Evolutionary conservation across 2,888 invertebrate genomes (phyloP), one percentile per base, ranked within the genome.

Genomic region (Catocala sponsa): DNA sequence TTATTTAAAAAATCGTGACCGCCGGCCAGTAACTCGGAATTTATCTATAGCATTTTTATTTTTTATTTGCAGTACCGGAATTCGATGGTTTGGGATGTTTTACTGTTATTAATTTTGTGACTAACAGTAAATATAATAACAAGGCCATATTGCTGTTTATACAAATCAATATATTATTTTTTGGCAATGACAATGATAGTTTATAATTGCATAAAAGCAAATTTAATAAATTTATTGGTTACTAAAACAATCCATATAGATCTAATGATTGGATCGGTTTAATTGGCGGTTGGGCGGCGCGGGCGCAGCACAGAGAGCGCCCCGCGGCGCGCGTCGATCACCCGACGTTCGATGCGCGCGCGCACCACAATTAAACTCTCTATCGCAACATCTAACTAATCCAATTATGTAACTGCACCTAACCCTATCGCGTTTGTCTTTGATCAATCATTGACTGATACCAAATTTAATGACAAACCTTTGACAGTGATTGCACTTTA

Each of bases 241-340:
- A 54, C 35, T 78, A 59, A 60, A 79, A 69, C 76, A 82, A 79
- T 81, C 78, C 82, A 80, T 67, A 72, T 51, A 65, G 66, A 72
- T 63, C 71, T 76, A 77, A 83, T 76, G 82, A 69, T 75, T 55
- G 61, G 72, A 59, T 72, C 68, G 75, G 72, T 84, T 81, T 85
- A 84, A 86, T 85, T 85, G 86, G 70, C 68, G 70, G 55, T 64
- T 55, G 60, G 82, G 78, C 91, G 89, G 91, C 91, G 88, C 87
- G 79, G 78, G 86, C 88, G 90, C 89, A 78, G 74, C 68, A 72
- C 72, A 87, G 82, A 84, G 83, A 66, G 84, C 85, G 73, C 92
- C 94, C 93, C 90, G 93, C 89, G 81, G 94, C 85, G 92, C 78
- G 82, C 84, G 91, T 90, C 92, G 84, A 90, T 92, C 92, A 90